phyloP scores from a whole-genome alignment of 2,113 vertebrate species.

The Miniopterus natalensis region DNA sequence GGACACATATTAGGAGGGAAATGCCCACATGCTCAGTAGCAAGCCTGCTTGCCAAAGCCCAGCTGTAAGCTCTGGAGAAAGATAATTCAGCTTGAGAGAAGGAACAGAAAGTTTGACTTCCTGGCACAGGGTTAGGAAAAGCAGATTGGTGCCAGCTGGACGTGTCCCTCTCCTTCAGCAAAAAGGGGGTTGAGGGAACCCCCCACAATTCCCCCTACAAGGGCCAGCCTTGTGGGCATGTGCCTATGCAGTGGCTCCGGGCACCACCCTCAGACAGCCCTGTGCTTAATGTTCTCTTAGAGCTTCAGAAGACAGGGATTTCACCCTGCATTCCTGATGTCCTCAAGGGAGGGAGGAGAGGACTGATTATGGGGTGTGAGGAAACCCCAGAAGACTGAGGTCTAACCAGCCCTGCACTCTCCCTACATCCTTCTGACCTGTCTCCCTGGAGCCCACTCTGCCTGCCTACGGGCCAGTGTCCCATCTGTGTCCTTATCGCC shows the following conservation, averaged over 20 bases:
- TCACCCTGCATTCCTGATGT: too few species aligned
- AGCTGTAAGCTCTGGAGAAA: neutral
- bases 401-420: accelerated
- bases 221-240: accelerated
- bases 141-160: neutral
- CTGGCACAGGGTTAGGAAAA: neutral
- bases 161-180: neutral
- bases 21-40: neutral
- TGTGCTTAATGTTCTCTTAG: neutral
- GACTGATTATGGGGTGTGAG: neutral
- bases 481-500: neutral
- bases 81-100: neutral
- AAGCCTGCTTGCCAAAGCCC: neutral
- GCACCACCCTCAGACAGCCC: neutral
- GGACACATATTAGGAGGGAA: neutral
- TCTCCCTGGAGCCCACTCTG: neutral
- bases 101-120: neutral
- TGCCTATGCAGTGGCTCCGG: accelerated
- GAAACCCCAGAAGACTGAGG: too few species aligned
- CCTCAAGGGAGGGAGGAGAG: neutral
- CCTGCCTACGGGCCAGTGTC: neutral
- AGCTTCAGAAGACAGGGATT: neutral
- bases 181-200: neutral
- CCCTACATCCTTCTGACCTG: neutral
- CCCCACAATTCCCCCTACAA: accelerated